These are phyloP conservation scores for Streptopelia turtur DNA, from an alignment of 2,797 vertebrate genomes.

Conservation along the genomic window DNA sequence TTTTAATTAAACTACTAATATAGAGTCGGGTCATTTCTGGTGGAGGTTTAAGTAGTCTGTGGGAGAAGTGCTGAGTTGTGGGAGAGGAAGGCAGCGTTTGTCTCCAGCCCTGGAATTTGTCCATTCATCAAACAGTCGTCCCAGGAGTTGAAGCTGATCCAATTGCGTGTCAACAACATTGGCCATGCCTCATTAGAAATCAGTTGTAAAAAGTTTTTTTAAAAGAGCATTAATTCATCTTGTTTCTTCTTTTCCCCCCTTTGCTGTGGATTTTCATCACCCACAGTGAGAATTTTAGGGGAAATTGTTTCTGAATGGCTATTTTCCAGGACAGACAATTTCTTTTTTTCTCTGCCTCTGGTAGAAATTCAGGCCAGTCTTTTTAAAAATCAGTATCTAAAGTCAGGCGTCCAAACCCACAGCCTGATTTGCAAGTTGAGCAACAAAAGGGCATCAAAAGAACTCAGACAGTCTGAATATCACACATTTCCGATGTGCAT, in stretches of 20 bases:
- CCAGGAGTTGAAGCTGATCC: conserved; percentile 44
- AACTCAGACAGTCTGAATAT: neutral
- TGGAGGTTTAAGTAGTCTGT: conserved; percentile 17
- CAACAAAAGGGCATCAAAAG: neutral
- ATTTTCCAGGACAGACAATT: neutral
- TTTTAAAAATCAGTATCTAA: neutral
- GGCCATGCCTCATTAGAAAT: conserved; percentile 57
- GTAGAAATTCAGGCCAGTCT: neutral
- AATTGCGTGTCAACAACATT: conserved; percentile 31
- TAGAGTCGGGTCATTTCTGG: neutral
- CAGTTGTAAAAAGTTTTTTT: conserved; percentile 48
- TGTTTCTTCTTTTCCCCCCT: neutral
- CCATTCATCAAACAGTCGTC: conserved; percentile 29
- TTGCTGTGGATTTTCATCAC: conserved; percentile 41
- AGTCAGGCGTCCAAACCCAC: neutral
- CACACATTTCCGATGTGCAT: neutral
- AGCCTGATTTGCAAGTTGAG: neutral
- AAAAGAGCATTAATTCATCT: conserved; percentile 38
- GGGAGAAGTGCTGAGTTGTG: conserved; percentile 44
- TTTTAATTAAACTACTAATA: conserved; percentile 68
- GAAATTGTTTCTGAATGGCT: conserved; percentile 39
- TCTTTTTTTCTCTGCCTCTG: neutral
- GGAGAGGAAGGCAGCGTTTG: conserved; percentile 19
- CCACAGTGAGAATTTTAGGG: neutral
- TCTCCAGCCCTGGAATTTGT: conserved; percentile 42